Evolutionary conservation across 2,888 invertebrate genomes (phyloP), one percentile per base, ranked within the genome.

Genomic region (Drosophila seclusa): DNA sequence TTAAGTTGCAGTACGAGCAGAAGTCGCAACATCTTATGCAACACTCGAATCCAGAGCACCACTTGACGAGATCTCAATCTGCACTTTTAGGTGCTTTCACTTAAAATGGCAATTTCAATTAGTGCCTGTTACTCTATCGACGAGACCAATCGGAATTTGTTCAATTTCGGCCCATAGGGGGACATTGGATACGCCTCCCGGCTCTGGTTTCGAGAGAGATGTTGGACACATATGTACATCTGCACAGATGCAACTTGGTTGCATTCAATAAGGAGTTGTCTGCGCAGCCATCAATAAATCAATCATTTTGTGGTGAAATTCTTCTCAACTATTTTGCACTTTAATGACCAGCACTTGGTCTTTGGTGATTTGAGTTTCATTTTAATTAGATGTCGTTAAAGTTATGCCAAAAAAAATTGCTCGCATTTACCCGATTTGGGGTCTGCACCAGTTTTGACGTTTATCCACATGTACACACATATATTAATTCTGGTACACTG

Each of bases 321-420:
- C 82, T 72, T 49, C 40, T 50, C 42, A 71, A 68, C 76, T 84
- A 84, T 89, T 89, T 90, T 84, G 78, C 90, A 87, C 85, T 76
- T 84, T 89, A 90, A 90, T 90, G 90, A 89, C 78, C 87, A 78
- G 72, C 77, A 82, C 79, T 90, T 74, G 31, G 70, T 67, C 64
- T 76, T 73, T 64, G 73, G 27, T 52, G 45, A 81, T 74, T 87
- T 87, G 77, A 87, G 76, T 84, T 82, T 70, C 65, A 67, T 73
- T 90, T 87, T 87, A 90, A 87, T 87, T 90, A 87, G 79, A 90
- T 75, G 84, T 82, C 82, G 90, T 87, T 84, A 90, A 87, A 89
- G 87, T 80, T 67, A 88, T 89, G 71, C 16, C 45, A 38, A 38
- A 53, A 1, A 73, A 84, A 76, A 79, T 87, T 89, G 80, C 76